Percentiles rank a stretch among this genome's conserved stretches.
Evolutionary conservation across 2,113 vertebrate genomes (phyloP).

Genomic region (Tachycineta bicolor): DNA sequence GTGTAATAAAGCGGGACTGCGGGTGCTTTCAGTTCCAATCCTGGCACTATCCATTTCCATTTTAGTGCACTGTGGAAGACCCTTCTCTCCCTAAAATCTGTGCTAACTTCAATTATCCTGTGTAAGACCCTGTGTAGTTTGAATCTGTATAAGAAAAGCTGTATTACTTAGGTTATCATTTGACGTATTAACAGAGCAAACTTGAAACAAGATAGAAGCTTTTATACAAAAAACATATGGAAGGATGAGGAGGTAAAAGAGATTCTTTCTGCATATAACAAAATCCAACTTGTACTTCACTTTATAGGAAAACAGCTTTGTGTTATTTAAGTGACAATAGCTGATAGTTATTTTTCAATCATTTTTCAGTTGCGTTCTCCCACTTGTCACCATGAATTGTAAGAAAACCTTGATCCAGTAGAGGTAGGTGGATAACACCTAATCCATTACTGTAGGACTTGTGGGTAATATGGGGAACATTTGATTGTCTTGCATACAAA

Average conservation of each 20-base stretch:
- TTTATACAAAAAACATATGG: not conserved
- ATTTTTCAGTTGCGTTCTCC: not conserved
- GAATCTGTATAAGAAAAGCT: not conserved
- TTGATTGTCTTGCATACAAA: not conserved
- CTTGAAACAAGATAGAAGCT: not conserved
- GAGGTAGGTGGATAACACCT: not conserved
- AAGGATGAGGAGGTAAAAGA: not conserved
- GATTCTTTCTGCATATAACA: not conserved
- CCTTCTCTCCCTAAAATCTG: not conserved
- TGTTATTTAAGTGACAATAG: not conserved
- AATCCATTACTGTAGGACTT: not conserved
- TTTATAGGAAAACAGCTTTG: not conserved
- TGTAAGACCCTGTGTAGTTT: not conserved
- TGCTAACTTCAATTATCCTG: not conserved
- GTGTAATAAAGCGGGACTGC: accelerated
- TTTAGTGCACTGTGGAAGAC: not conserved
- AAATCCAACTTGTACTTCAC: not conserved
- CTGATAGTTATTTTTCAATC: not conserved
- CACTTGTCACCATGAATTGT: not conserved
- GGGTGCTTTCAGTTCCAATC: not conserved
- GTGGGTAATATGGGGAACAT: not conserved
- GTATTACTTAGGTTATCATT: not conserved
- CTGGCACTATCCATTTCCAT: not conserved
- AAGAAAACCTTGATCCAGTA: not conserved
- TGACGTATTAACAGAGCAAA: not conserved